Conservation (phyloP, 2,888 invertebrate species). For the Polietes domitor region DNA sequence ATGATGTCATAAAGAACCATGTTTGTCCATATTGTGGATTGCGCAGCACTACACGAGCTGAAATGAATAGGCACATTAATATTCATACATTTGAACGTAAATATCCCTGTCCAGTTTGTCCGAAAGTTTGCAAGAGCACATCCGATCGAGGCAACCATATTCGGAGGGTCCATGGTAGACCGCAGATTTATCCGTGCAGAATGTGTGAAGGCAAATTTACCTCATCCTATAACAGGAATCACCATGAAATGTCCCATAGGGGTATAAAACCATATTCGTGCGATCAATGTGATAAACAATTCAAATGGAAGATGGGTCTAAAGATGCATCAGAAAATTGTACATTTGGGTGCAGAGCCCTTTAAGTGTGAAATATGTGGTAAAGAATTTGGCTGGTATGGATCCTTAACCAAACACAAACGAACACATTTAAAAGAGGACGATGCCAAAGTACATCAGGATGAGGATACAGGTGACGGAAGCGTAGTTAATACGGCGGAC, state of each 20-base stretch:
- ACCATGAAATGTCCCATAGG: background rate
- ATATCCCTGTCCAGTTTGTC: constrained; percentile 75
- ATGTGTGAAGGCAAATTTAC: background rate
- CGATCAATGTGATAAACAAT: background rate
- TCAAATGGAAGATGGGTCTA: background rate
- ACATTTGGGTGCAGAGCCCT: background rate
- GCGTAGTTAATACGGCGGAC: background rate
- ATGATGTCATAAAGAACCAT: constrained; percentile 77
- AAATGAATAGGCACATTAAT: constrained; percentile 77
- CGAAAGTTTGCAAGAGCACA: constrained; percentile 75
- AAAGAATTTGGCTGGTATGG: background rate
- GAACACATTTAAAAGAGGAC: background rate
- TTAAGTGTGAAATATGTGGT: constrained; percentile 7
- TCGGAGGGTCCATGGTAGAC: background rate
- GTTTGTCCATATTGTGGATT: constrained; percentile 76
- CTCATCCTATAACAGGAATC: background rate
- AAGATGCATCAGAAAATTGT: background rate
- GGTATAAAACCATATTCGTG: background rate
- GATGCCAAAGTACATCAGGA: background rate
- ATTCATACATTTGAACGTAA: constrained; percentile 77
- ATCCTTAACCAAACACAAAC: background rate
- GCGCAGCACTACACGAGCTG: constrained; percentile 76
- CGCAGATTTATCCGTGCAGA: background rate
- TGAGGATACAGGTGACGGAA: background rate
- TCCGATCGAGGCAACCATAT: constrained; percentile 34